Percentiles rank a stretch among this genome's conserved stretches.
These are phyloP conservation scores for Mesembrinibis cayennensis DNA, from an alignment of 2,113 vertebrate genomes.

Conservation along the genomic window DNA sequence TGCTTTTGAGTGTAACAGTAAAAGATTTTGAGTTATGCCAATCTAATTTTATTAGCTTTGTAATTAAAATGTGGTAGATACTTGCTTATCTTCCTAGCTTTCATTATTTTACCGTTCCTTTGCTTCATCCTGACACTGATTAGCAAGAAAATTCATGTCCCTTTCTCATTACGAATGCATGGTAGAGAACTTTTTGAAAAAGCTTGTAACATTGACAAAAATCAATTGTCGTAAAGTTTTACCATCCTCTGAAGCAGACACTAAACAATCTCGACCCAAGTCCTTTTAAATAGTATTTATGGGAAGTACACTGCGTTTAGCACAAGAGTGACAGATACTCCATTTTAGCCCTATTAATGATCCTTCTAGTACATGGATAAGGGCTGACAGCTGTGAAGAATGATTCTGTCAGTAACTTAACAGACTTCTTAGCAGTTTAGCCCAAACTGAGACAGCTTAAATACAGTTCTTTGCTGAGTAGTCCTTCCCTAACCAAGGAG, in stretches of 20 bases:
- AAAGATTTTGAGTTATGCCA: neutral
- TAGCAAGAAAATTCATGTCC: neutral
- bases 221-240: neutral
- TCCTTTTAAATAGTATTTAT: neutral
- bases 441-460: neutral
- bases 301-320: neutral
- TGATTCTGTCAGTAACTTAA: slow-evolving; percentile 30
- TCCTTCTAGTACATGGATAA: neutral
- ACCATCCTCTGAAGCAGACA: neutral
- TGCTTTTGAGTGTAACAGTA: neutral
- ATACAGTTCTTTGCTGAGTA: neutral
- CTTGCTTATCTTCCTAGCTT: neutral
- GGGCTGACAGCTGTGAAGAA: slow-evolving; percentile 19
- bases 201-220: neutral
- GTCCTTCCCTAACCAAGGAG: neutral
- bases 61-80: neutral
- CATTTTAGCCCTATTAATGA: slow-evolving; percentile 28
- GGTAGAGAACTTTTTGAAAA: neutral
- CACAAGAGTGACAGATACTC: neutral
- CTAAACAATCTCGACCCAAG: neutral
- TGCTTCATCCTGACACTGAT: neutral
- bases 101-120: neutral
- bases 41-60: neutral
- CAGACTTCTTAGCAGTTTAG: neutral
- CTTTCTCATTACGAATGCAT: neutral